A percentile compares a stretch with the other conserved stretches of the same genome.
Evolutionary conservation across 2,113 vertebrate genomes (phyloP).

Genomic region (Ammodytes marinus): DNA sequence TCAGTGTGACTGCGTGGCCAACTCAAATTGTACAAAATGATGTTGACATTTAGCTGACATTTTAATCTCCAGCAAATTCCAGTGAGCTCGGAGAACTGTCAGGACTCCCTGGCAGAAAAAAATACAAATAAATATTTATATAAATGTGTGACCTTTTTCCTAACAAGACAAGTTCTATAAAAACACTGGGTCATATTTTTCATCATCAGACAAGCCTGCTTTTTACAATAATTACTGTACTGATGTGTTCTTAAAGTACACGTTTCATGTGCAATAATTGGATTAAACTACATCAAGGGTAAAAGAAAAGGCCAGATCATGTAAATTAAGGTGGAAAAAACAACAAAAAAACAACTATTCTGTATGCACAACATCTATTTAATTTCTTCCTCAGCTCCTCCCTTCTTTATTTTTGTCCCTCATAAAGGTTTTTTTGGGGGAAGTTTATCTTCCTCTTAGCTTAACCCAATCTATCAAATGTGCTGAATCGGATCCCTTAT

Average conservation of each 20-base stretch:
- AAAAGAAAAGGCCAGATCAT: background rate
- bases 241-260: background rate
- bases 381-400: no score
- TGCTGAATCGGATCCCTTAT: no score
- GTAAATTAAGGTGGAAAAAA: background rate
- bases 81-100: background rate
- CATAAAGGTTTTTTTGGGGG: no score
- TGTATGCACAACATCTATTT: no score
- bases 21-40: background rate
- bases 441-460: no score
- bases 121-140: no score
- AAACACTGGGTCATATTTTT: background rate
- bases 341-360: background rate
- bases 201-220: background rate
- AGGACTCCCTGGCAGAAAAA: background rate
- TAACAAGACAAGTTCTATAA: background rate
- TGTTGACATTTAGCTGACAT: conserved; percentile 20
- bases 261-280: background rate
- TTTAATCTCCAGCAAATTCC: background rate
- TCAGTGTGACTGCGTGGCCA: background rate
- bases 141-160: background rate
- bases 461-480: no score
- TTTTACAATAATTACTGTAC: background rate
- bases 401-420: no score
- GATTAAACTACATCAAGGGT: background rate